Base-by-base conservation (phyloP, 1,140 invertebrate species). In the Branchinecta lindahli region DNA sequence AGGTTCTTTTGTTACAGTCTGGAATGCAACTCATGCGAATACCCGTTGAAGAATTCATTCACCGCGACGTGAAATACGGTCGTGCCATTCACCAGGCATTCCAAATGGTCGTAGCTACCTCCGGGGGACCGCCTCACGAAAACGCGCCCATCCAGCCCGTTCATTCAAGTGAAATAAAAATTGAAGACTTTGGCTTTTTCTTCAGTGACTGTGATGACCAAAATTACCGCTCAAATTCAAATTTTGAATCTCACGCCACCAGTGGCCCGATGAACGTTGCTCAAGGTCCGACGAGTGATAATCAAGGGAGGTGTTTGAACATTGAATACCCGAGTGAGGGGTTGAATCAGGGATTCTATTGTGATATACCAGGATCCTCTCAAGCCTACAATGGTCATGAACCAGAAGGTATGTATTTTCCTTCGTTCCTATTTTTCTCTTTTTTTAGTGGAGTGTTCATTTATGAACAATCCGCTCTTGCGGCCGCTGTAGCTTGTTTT, bases 171-270 rank as follows among this genome's bases (percentile, higher is more conserved):
- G 52, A 61, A 12, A 61, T 61, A 15, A 61, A 61, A 61, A 61
- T 61, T 6, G 52, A 61, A 61, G 52, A 61, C 18, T 61, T 61
- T 61, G 52, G 52, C 18, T 61, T 61, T 15, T 12, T 61, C 12
- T 61, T 61, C 18, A 61, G 12, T 20, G 52, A 61, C 6, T 61
- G 52, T 61, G 52, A 61, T 61, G 52, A 61, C 52, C 52, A 61
- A 61, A 61, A 20, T 61, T 61, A 61, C 52, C 52, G 52, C 52
- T 61, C 52, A 61, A 20, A 61, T 61, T 15, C 52, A 61, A 12
- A 61, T 61, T 61, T 61, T 20, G 52, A 61, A 61, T 61, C 52
- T 61, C 52, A 61, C 18, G 52, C 18, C 12, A 61, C 12, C 52
- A 12, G 18, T 20, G 52, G 12, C 12, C 12, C 52, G 12, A 12